A percentile compares a stretch with the other conserved stretches of the same genome.
These are phyloP conservation scores for Anguilla pacifica DNA, from an alignment of 2,797 vertebrate genomes.

Conservation along the genomic window DNA sequence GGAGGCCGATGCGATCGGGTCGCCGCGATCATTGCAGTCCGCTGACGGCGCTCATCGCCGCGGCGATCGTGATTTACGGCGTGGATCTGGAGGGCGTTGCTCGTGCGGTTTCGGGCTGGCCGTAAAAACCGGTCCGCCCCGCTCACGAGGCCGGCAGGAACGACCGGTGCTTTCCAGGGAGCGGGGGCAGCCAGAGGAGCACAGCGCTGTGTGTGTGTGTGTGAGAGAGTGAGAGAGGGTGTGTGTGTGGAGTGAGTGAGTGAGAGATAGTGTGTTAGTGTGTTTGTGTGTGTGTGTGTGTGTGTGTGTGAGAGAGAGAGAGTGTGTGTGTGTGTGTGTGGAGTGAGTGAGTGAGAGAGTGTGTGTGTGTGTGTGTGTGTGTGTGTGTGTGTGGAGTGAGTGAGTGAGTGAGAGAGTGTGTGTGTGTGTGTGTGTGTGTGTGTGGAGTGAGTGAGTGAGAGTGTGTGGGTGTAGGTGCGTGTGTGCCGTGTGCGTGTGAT, in stretches of 20 bases:
- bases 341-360: not conserved
- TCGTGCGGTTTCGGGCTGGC: not conserved
- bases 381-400: not conserved
- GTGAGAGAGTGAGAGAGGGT: slow-evolving; percentile 22
- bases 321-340: not conserved
- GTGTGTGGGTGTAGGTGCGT: too few relatives aligned
- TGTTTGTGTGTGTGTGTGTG: not conserved
- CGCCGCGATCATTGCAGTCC: not conserved
- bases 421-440: too few relatives aligned
- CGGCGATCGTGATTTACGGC: not conserved
- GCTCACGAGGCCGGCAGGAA: not conserved
- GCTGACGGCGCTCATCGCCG: not conserved
- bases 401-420: too few relatives aligned
- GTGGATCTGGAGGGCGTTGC: not conserved
- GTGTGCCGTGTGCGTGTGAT: not conserved
- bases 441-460: too few relatives aligned
- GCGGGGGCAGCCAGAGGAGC: not conserved
- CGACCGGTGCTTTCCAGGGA: not conserved
- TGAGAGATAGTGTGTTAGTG: not conserved
- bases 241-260: slow-evolving; percentile 37
- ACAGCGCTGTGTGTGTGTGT: slow-evolving; percentile 6
- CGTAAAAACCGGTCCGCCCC: not conserved
- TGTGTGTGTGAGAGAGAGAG: not conserved
- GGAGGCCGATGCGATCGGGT: not conserved
- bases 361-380: not conserved